These are phyloP conservation scores for Chlorodrepanis virens DNA, from an alignment of 2,113 vertebrate genomes.

Conservation along the genomic window DNA sequence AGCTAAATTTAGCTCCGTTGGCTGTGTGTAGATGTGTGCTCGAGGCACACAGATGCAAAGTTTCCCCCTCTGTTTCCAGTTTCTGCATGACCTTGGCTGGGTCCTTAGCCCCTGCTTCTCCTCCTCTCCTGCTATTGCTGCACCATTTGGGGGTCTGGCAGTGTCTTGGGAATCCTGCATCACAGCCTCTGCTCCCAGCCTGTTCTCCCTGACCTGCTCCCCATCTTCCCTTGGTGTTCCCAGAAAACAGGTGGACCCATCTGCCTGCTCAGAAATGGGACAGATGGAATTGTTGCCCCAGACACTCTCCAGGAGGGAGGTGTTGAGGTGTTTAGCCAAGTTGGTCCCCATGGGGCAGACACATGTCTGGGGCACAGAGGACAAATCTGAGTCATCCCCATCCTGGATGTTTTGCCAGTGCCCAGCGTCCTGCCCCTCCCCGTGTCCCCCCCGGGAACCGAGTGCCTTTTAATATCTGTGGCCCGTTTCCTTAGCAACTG, in stretches of 20 bases:
- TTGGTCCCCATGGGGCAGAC: background rate
- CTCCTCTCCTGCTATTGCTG: background rate
- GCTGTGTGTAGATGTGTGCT: background rate
- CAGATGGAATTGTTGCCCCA: background rate
- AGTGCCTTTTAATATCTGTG: slow-evolving; percentile 73
- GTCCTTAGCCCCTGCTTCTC: background rate
- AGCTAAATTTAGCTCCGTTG: background rate
- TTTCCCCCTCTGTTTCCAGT: background rate
- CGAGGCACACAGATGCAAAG: fast-evolving
- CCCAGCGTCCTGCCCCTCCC: slow-evolving; percentile 32
- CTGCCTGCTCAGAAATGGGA: background rate
- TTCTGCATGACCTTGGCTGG: background rate
- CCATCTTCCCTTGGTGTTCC: background rate
- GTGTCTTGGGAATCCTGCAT: background rate
- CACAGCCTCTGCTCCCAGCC: background rate
- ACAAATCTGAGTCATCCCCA: slow-evolving; percentile 42
- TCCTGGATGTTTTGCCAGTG: slow-evolving; percentile 41
- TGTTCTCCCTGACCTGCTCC: background rate
- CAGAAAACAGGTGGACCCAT: background rate
- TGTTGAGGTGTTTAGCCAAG: background rate
- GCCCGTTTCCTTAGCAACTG: slow-evolving; percentile 79
- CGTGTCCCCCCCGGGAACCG: slow-evolving; percentile 26
- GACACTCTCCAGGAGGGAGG: background rate
- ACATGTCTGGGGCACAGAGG: background rate
- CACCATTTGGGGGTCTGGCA: background rate